These are phyloP conservation scores for Centropristis striata DNA, from an alignment of 2,113 vertebrate genomes.

Conservation along the genomic window DNA sequence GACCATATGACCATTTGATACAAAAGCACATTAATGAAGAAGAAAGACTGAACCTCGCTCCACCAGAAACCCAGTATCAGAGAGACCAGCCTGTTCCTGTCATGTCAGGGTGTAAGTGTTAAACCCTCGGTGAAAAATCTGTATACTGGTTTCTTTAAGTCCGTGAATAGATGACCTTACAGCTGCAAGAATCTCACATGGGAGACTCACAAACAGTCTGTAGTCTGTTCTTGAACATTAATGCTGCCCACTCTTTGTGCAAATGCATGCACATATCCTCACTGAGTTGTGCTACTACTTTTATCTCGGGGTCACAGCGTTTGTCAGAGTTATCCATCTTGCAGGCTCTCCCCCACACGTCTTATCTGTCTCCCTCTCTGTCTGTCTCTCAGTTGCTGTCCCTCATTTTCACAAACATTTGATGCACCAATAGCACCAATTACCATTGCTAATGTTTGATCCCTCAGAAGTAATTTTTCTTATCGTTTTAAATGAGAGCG, in stretches of 20 bases:
- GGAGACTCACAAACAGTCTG: neutral
- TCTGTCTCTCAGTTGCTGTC: slow-evolving; percentile 21
- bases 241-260: slow-evolving; percentile 33
- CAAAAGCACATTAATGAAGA: neutral
- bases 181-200: slow-evolving; percentile 9
- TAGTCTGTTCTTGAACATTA: slow-evolving; percentile 38
- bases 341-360: slow-evolving; percentile 4
- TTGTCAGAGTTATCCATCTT: slow-evolving; percentile 64
- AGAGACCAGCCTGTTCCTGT: neutral
- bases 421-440: slow-evolving; percentile 22
- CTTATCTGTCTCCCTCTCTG: slow-evolving; percentile 13
- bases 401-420: slow-evolving; percentile 47
- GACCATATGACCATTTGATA: neutral
- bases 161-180: slow-evolving; percentile 13
- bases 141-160: neutral
- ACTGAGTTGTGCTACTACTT: slow-evolving; percentile 19
- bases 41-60: neutral
- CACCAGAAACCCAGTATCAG: neutral
- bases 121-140: neutral
- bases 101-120: slow-evolving; percentile 5
- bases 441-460: slow-evolving; percentile 27
- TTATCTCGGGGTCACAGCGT: slow-evolving; percentile 42
- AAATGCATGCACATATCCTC: slow-evolving; percentile 57
- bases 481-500: neutral
- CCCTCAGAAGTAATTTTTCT: slow-evolving; percentile 25